A percentile compares a stretch with the other conserved stretches of the same genome.
These are phyloP conservation scores for Oxyura jamaicensis DNA, from an alignment of 2,113 vertebrate genomes.

Conservation along the genomic window DNA sequence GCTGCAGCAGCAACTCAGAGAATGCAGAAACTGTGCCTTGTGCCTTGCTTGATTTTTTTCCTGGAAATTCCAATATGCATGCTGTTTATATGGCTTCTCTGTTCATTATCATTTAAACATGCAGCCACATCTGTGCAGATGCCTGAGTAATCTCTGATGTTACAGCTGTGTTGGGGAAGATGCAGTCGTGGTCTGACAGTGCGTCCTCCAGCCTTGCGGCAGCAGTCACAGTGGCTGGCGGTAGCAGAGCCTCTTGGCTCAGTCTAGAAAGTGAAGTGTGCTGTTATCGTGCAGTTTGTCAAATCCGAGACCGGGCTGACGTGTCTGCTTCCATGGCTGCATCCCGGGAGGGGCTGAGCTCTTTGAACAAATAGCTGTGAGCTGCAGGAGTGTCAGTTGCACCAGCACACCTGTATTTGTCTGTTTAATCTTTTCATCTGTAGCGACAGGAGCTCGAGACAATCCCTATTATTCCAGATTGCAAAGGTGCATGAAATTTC, in stretches of 20 bases:
- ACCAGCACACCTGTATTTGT: not conserved
- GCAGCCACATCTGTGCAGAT: not conserved
- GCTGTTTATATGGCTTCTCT: not conserved
- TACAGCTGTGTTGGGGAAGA: not conserved
- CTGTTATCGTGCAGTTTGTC: no score
- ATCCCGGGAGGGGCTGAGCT: not conserved
- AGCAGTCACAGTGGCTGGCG: fast-evolving
- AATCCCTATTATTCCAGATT: not conserved
- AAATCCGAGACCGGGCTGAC: not conserved
- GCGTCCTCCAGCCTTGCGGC: not conserved
- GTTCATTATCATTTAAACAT: not conserved
- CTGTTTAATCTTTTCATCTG: not conserved
- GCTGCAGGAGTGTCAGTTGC: not conserved
- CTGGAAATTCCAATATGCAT: not conserved
- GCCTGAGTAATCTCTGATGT: not conserved
- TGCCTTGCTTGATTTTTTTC: not conserved
- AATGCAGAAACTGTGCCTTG: not conserved
- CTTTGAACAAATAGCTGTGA: not conserved
- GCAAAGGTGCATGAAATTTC: not conserved
- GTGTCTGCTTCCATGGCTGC: not conserved
- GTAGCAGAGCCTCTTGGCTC: not conserved
- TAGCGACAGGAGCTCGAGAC: not conserved
- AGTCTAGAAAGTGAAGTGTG: not conserved
- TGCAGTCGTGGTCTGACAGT: not conserved
- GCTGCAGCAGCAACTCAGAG: not conserved